Percentiles rank a stretch among this genome's conserved stretches.
Evolutionary conservation across 2,797 vertebrate species (phyloP).

Genomic region (Macropodus opercularis): DNA sequence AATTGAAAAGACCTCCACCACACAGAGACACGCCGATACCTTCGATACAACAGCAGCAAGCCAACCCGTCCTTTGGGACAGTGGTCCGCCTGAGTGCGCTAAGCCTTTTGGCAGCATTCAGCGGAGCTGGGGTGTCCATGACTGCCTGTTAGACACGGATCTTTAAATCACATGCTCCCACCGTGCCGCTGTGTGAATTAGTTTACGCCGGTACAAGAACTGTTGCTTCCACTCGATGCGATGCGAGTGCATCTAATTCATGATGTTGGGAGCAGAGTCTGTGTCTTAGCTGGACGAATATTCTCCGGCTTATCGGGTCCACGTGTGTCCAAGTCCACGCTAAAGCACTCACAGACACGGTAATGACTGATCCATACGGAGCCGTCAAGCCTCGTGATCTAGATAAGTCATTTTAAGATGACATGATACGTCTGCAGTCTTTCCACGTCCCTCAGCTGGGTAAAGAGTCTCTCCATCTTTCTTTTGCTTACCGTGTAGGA

Average conservation of each 20-base stretch:
- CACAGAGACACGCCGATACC: conserved; percentile 14
- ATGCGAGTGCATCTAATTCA: too few species aligned
- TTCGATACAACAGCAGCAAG: too few species aligned
- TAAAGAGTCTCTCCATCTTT: too few species aligned
- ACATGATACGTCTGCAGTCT: conserved; percentile 35
- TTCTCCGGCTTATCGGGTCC: conserved; percentile 38
- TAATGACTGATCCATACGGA: conserved; percentile 38
- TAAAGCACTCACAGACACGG: conserved; percentile 11
- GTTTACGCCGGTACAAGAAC: background rate
- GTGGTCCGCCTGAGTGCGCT: conserved; percentile 11
- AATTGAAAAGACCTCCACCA: conserved; percentile 2
- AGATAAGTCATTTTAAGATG: conserved; percentile 47
- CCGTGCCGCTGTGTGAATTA: background rate
- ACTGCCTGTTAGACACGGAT: background rate
- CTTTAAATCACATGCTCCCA: background rate
- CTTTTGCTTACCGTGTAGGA: too few species aligned
- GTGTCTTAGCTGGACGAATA: conserved; percentile 21
- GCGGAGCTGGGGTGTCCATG: conserved; percentile 6
- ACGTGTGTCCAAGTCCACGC: conserved; percentile 11
- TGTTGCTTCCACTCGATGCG: conserved; percentile 18
- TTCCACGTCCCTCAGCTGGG: conserved; percentile 17
- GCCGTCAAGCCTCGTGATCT: conserved; percentile 44
- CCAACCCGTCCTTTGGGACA: background rate
- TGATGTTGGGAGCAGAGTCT: conserved; percentile 42
- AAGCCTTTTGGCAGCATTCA: conserved; percentile 24